phyloP scores from a whole-genome alignment of 1,140 invertebrate genomes.

The Cydia splendana region DNA sequence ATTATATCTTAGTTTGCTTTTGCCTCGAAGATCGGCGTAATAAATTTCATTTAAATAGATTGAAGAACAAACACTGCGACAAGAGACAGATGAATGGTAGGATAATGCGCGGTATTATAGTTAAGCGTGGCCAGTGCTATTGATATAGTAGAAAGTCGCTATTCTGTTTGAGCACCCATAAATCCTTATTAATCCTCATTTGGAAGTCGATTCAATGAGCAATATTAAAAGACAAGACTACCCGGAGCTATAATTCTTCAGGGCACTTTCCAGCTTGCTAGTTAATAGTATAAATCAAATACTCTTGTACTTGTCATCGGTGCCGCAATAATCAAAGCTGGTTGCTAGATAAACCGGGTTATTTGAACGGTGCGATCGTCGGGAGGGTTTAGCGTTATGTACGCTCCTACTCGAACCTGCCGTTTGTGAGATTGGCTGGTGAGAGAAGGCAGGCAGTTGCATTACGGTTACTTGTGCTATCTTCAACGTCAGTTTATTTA shows the following conservation, averaged over 20 bases:
- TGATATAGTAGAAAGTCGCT: slow-evolving; percentile 47
- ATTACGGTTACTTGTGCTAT: slow-evolving; percentile 60
- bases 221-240: slow-evolving; percentile 53
- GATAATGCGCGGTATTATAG: slow-evolving; percentile 46
- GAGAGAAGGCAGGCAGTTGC: slow-evolving; percentile 43
- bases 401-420: slow-evolving; percentile 40
- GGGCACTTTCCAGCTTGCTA: slow-evolving; percentile 47
- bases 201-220: slow-evolving; percentile 61
- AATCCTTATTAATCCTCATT: slow-evolving; percentile 70
- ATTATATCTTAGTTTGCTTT: slow-evolving; percentile 31
- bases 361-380: slow-evolving; percentile 47
- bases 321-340: slow-evolving; percentile 49
- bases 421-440: slow-evolving; percentile 33
- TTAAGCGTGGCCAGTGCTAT: slow-evolving; percentile 43
- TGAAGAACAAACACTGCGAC: slow-evolving; percentile 49
- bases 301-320: slow-evolving; percentile 58
- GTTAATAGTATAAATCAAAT: slow-evolving; percentile 61
- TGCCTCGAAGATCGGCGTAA: background rate
- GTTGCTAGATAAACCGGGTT: slow-evolving; percentile 47
- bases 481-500: slow-evolving; percentile 64
- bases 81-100: slow-evolving; percentile 53
- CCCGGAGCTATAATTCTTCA: slow-evolving; percentile 48
- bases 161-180: slow-evolving; percentile 53
- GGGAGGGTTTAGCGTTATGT: slow-evolving; percentile 37
- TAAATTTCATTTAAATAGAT: slow-evolving; percentile 42